Conservation (phyloP, 2,888 invertebrate genomes). For the Apamea sordens region DNA sequence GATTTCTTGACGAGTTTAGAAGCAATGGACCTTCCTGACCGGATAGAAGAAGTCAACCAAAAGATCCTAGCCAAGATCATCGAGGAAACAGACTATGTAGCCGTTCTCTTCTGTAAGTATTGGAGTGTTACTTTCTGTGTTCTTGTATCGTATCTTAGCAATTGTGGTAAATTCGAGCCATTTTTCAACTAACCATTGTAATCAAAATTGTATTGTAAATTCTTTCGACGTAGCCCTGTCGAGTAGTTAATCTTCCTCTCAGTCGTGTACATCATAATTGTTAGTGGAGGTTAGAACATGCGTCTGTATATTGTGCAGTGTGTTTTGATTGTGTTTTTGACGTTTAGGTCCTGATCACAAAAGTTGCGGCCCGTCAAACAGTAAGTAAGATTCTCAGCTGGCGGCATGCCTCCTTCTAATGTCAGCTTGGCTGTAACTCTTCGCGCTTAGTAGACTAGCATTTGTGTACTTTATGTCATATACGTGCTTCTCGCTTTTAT, state of each 20-base stretch:
- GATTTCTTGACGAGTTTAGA: constrained; percentile 98
- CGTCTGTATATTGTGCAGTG: constrained; percentile 86
- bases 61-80: constrained; percentile 97
- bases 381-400: constrained; percentile 88
- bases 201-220: constrained; percentile 74
- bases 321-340: constrained; percentile 90
- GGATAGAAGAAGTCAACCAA: constrained; percentile 98
- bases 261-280: constrained; percentile 75
- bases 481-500: constrained; percentile 81
- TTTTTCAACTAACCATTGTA: constrained; percentile 85
- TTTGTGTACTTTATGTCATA: constrained; percentile 75
- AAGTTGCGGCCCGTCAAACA: constrained; percentile 89
- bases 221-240: constrained; percentile 80
- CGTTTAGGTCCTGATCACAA: constrained; percentile 90
- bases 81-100: constrained; percentile 97
- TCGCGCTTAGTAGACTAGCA: constrained; percentile 84
- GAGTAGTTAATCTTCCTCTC: constrained; percentile 76
- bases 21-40: constrained; percentile 98
- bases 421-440: constrained; percentile 85
- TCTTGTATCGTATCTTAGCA: constrained; percentile 82
- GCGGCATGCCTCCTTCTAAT: constrained; percentile 84
- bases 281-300: constrained; percentile 75
- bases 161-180: constrained; percentile 84
- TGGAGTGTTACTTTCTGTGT: constrained; percentile 69
- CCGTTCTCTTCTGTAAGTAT: constrained; percentile 98